Base-by-base conservation (phyloP, 2,888 invertebrate species). In the Drosophila atroscutellata region DNA sequence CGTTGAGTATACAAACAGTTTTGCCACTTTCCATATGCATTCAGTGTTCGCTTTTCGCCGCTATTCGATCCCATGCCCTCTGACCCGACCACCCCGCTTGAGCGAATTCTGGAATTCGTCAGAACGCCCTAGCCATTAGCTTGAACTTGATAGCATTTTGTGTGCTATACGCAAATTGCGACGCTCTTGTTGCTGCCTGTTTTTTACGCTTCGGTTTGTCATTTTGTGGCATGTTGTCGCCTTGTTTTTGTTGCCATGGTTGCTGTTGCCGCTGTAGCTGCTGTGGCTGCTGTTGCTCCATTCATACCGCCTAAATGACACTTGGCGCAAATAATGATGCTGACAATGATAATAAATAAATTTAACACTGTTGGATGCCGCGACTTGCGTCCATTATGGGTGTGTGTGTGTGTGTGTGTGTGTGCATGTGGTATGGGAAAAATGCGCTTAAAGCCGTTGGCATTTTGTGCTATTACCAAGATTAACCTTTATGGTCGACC, bases 341-440 rank as follows among this genome's bases (percentile, higher is more conserved):
- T 79, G 80, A 81, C 77, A 83, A 84, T 83, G 75, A 86, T 81
- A 91, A 84, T 88, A 91, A 90, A 91, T 87, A 88, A 86, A 91
- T 90, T 89, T 80, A 77, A 79, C 79, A 72, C 47, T 42, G 34
- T 24, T 42, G 30, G n/a, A 49, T 26, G 51, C 58, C 45, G 34
- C 59, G 28, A 62, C 45, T 45, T 50, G 20, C 39, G 36, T 18
- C 24, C 59, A 49, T 56, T 51, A 42, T 34, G 30, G 37, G 24
- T 30, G 49, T 37, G 39, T n/a, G 34, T 45, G 13, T 20, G 20
- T 34, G 30, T 37, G 24, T 34, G 26, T 37, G 36, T 20, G 47
- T 28, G 34, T 24, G 26, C 7, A 13, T 15, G 11, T 39, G 20
- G 13, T 49, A 18, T 15, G 13, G 47, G 15, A 20, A 24, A 24